Conservation (phyloP, 2,888 invertebrate species). For the Phragmatobia fuliginosa region DNA sequence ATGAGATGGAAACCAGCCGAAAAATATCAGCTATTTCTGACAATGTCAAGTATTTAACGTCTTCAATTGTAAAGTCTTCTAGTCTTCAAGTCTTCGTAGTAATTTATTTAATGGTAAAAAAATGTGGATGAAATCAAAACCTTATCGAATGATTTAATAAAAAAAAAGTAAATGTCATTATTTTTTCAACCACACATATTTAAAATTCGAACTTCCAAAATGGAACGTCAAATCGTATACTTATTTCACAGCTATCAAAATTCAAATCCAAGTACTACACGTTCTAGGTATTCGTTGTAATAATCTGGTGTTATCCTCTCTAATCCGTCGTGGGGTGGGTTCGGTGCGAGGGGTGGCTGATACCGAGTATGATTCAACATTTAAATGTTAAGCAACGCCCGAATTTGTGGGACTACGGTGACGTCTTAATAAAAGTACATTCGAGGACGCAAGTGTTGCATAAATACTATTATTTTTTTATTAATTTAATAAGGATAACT, state of each 20-base stretch:
- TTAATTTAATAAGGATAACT: no score
- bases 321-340: constrained; percentile 41
- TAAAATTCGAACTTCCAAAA: background rate
- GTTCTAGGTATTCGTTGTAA: constrained; percentile 18
- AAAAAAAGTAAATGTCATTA: background rate
- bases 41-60: no score
- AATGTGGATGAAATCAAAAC: no score
- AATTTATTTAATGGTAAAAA: no score
- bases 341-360: constrained; percentile 32
- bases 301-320: constrained; percentile 60
- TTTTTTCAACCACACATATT: background rate
- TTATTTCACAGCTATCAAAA: background rate
- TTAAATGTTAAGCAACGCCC: constrained; percentile 83
- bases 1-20: no score
- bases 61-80: no score
- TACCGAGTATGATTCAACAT: constrained; percentile 78
- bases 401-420: constrained; percentile 73
- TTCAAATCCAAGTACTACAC: background rate
- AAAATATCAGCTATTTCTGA: no score
- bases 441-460: constrained; percentile 51
- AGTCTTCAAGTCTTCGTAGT: no score
- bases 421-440: constrained; percentile 72
- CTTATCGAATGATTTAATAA: no score
- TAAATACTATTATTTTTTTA: background rate
- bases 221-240: background rate